Evolutionary conservation across 2,797 vertebrate genomes (phyloP), one percentile per base, ranked within the genome.

Genomic region (Syndactyla subalaris): DNA sequence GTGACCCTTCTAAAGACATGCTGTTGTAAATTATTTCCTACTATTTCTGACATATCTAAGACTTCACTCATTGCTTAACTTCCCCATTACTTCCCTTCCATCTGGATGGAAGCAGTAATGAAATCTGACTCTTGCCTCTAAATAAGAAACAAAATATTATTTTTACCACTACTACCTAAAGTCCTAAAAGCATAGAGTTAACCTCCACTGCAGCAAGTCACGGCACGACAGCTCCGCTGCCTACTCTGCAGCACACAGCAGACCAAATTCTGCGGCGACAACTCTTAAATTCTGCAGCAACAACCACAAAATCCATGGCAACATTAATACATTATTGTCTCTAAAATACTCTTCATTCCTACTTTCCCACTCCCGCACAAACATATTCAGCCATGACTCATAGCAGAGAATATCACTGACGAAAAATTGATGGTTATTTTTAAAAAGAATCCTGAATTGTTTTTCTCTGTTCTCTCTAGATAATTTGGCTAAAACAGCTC

Each of bases 361-460:
- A 46, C 81, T 87, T 91, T 88, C 70, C 58, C 72, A 93, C 84
- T 95, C 78, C 23, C 0, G 3, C 57, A 85, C 81, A 95, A 93
- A 93, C 75, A 92, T 65, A 85, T 68, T 87, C 70, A 89, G 46
- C 68, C 54, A 65, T 94, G 95, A 93, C 72, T 96, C 85, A 91
- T 1, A 80, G 59, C 38, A 79, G 43, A 91, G 75, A 95, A 65
- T 61, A 93, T 63, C 75, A 72, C 65, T 86, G 91, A 94, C 9
- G 26, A 85, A 95, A 94, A 93, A 91, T 30, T 85, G 68, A 91
- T 77, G 51, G 66, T 46, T 96, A 95, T 94, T 96, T 93, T 95
- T 89, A 91, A 91, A 66, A 78, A 39, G 88, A 89, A 85, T 75
- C 34, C 43, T 74, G 51, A 91, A 83, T 82, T 92, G 36, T 68